Evolutionary conservation across 2,113 vertebrate species (phyloP).

Genomic region (Forbesichthys agassizii): DNA sequence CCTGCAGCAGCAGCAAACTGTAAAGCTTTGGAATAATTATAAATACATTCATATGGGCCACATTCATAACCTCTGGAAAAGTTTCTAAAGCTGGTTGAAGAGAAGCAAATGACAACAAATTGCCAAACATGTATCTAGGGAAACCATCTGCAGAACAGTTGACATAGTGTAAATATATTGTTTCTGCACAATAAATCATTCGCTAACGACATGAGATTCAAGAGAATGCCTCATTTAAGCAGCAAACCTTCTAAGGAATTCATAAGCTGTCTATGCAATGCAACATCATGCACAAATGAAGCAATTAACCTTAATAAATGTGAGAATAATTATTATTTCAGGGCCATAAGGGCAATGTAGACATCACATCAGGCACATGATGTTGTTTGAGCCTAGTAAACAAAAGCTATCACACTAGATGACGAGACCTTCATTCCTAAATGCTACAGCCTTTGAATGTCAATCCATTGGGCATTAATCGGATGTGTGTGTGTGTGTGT

Average conservation of each 20-base stretch:
- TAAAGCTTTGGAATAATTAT: too few relatives aligned
- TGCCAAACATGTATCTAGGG: conserved; percentile 41
- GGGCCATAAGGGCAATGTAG: conserved; percentile 15
- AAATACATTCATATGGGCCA: too few relatives aligned
- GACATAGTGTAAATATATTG: conserved; percentile 51
- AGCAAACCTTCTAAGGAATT: conserved; percentile 43
- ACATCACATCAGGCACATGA: conserved; percentile 15
- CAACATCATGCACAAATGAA: conserved; percentile 35
- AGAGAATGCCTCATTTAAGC: conserved; percentile 35
- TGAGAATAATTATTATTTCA: conserved; percentile 28
- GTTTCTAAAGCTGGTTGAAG: not conserved
- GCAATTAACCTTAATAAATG: conserved; percentile 49
- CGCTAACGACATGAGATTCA: conserved; percentile 40
- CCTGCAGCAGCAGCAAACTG: too few relatives aligned
- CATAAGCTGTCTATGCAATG: conserved; percentile 29
- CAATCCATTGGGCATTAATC: conserved; percentile 13
- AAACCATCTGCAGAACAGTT: conserved; percentile 48
- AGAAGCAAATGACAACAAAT: conserved; percentile 47
- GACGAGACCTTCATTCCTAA: conserved; percentile 42
- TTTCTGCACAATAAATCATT: conserved; percentile 52
- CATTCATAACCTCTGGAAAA: too few relatives aligned
- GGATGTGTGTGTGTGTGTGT: conserved; percentile 15
- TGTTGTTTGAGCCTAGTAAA: conserved; percentile 24
- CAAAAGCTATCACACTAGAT: conserved; percentile 25
- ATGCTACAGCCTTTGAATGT: conserved; percentile 37